phyloP scores from a whole-genome alignment of 2,797 vertebrate genomes.

The Pipistrellus kuhlii region DNA sequence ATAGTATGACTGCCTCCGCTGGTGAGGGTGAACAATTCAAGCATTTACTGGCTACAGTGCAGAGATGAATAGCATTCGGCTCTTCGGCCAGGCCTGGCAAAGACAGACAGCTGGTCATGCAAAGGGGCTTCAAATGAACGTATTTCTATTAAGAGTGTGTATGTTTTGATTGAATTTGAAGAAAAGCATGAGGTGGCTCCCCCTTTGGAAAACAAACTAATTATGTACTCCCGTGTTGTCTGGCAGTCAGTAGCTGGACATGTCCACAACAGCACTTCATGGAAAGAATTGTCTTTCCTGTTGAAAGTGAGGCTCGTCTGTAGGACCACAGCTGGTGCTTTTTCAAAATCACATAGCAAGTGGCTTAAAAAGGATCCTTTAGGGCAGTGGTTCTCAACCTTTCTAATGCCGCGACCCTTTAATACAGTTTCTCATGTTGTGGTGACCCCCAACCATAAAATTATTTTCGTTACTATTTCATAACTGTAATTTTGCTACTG shows the following conservation, averaged over 20 bases:
- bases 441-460: too few species aligned
- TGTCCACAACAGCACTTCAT: slow-evolving; percentile 62
- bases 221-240: slow-evolving; percentile 70
- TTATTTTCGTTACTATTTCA: too few species aligned
- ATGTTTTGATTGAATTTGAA: slow-evolving; percentile 92
- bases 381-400: not conserved
- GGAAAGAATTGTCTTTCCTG: slow-evolving; percentile 67
- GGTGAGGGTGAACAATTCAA: slow-evolving; percentile 89
- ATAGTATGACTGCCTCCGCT: slow-evolving; percentile 92
- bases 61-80: slow-evolving; percentile 91
- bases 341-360: slow-evolving; percentile 57
- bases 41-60: slow-evolving; percentile 79
- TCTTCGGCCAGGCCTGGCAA: slow-evolving; percentile 86
- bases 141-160: slow-evolving; percentile 86
- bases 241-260: slow-evolving; percentile 54
- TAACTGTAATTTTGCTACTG: too few species aligned
- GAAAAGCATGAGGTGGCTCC: slow-evolving; percentile 88
- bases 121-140: slow-evolving; percentile 85
- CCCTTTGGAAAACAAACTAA: slow-evolving; percentile 79
- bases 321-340: slow-evolving; percentile 71
- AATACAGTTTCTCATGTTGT: too few species aligned
- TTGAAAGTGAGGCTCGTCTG: slow-evolving; percentile 49
- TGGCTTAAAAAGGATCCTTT: slow-evolving; percentile 44
- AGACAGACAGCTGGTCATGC: slow-evolving; percentile 95
- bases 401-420: too few species aligned